Base-by-base conservation (phyloP, 1,140 invertebrate species). In the Neodiprion fabricii region DNA sequence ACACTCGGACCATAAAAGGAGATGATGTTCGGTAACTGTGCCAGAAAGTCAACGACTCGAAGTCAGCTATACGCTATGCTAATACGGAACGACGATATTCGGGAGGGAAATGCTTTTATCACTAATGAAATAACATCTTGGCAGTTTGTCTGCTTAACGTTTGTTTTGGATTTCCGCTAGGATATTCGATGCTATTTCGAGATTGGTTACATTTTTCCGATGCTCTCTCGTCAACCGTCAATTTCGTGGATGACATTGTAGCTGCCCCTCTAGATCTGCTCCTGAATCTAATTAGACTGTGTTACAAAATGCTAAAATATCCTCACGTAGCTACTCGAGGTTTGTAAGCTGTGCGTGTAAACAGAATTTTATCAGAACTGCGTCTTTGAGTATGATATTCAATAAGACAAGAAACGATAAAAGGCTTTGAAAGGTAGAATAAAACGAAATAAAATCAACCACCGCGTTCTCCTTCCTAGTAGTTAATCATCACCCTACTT, bases 41-140 rank as follows among this genome's bases (percentile, higher is more conserved):
- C 53, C 53, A 17, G 53, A 61, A 61, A 61, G 53, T 61, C 53
- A 61, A 61, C 9, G 53, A 61, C 53, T 61, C 53, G 53, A n/a
- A 17, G 53, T 61, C 53, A 61, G 53, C 53, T 14, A 40, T 40
- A 17, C 53, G 11, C 7, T 61, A 61, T 61, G 53, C 53, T 61
- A 61, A 61, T 61, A 61, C 9, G 53, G 53, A 61, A 61, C 53
- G 7, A 61, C 53, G 53, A 61, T 61, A 61, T 61, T 61, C 53
- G 53, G 11, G n/a, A 61, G 8, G 53, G 53, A 61, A 61, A 61
- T 61, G 53, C 53, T 61, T 61, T 61, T 61, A 61, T 61, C 53
- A 11, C 53, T 61, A 61, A 61, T 61, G 53, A 61, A 61, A 61
- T 61, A 61, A 61, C 53, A 61, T 61, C 53, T 61, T 12, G 53